Evolutionary conservation across 2,113 vertebrate genomes (phyloP), one percentile per base, ranked within the genome.

Genomic region (Brachypteracias leptosomus): DNA sequence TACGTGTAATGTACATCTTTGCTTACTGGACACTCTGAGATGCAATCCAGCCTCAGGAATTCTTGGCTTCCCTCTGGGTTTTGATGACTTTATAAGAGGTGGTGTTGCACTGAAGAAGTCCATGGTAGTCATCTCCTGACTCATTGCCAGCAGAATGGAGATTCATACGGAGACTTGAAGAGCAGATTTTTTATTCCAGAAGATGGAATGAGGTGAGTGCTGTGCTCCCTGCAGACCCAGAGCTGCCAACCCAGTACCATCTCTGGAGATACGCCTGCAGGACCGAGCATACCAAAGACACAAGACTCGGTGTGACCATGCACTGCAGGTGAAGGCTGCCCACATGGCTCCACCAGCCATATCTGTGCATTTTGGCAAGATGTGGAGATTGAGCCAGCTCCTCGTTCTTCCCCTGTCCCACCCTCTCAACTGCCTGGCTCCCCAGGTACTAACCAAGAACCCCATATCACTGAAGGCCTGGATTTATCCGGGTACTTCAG

Each of bases 21-120:
- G 88, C 87, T 95, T 88, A 91, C 84, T 83, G 95, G 94, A 84
- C 95, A 81, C 62, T 67, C 85, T 36, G 85, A 70, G 61, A n/a
- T 47, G 65, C 76, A 90, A 90, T 90, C 76, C 93, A 95, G 85
- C 78, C 46, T 81, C 83, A 58, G 71, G 82, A 95, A 90, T 63
- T 95, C 78, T 94, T 95, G 89, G 85, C 93, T 95, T 92, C 75
- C 57, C 52, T 93, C 85, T 83, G 85, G 68, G 73, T 88, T 97
- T 86, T 86, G 88, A 90, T 90, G 82, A 84, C 85, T 95, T 91
- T 93, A 76, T 96, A 66, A 89, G 75, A 90, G 65, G 77, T 89
- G 66, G 29, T 80, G 75, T 84, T 90, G 76, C n/a, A 47, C 67
- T 77, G 65, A 92, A 88, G 54, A 33, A 52, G 47, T 93, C 66